Percentiles rank a stretch among this genome's conserved stretches.
These are phyloP conservation scores for Parus major DNA, from an alignment of 2,113 vertebrate genomes.

Conservation along the genomic window DNA sequence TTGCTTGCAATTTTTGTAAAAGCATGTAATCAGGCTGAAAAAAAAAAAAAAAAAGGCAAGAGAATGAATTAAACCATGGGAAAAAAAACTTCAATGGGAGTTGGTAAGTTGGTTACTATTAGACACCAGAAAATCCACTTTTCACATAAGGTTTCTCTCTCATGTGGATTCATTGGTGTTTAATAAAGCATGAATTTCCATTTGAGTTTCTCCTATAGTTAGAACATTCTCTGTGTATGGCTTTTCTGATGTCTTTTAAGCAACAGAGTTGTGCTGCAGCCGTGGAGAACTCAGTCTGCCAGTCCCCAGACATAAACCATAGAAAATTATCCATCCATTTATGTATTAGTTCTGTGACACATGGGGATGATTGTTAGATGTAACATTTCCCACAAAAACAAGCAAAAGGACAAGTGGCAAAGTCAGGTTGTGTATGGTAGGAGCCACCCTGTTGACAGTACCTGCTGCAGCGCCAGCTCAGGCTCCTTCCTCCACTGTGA, in stretches of 20 bases:
- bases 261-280: not conserved
- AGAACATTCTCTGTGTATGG: not conserved
- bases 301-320: not conserved
- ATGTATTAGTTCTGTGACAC: not conserved
- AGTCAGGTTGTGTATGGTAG: accelerated
- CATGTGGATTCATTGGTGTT: not conserved
- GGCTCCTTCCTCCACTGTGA: not conserved
- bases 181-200: not conserved
- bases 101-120: not conserved
- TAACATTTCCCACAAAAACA: not conserved
- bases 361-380: not conserved
- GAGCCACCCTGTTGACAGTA: not conserved
- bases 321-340: not conserved
- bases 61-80: not conserved
- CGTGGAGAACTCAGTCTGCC: not conserved
- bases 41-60: not conserved
- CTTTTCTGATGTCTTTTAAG: slow-evolving; percentile 17
- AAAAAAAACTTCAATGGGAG: not conserved
- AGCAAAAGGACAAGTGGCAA: not conserved
- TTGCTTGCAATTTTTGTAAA: not conserved
- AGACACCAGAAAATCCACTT: slow-evolving; percentile 2
- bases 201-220: not conserved
- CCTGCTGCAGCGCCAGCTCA: not conserved
- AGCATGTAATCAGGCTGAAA: not conserved
- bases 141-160: not conserved